Percentiles rank a stretch among this genome's conserved stretches.
phyloP scores from a whole-genome alignment of 2,888 invertebrate genomes.

The Habroteleia sp. region DNA sequence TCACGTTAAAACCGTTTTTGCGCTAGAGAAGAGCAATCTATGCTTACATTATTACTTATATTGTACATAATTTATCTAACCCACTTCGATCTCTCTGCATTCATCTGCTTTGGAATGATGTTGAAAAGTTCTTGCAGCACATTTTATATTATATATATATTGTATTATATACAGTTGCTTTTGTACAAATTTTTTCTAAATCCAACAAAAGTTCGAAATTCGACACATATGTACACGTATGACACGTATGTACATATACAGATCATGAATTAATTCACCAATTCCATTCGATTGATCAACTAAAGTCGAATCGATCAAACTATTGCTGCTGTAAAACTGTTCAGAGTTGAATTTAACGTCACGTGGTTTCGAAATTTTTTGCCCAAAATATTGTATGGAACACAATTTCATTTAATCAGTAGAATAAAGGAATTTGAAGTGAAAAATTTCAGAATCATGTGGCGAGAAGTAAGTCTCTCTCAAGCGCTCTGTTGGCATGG shows the following conservation, averaged over 20 bases:
- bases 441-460: constrained; percentile 30
- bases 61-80: constrained; percentile 64
- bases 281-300: too few relatives aligned
- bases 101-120: constrained; percentile 78
- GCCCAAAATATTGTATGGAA: too few relatives aligned
- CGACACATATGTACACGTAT: neutral
- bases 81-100: constrained; percentile 75
- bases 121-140: constrained; percentile 69
- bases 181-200: constrained; percentile 40
- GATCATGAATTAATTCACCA: constrained; percentile 16
- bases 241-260: constrained; percentile 28
- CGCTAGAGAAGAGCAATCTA: constrained; percentile 53
- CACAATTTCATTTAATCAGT: too few relatives aligned
- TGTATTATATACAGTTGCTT: constrained; percentile 44
- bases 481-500: constrained; percentile 76
- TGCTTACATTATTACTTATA: constrained; percentile 54
- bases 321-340: constrained; percentile 11
- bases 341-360: constrained; percentile 27
- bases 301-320: constrained; percentile 5
- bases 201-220: constrained; percentile 2
- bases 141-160: constrained; percentile 35
- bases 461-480: constrained; percentile 60
- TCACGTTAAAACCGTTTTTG: constrained; percentile 65
- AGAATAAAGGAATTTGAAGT: neutral
- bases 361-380: constrained; percentile 28